Evolutionary conservation across 2,797 vertebrate species (phyloP).

Genomic region (Sorex maritimensis): DNA sequence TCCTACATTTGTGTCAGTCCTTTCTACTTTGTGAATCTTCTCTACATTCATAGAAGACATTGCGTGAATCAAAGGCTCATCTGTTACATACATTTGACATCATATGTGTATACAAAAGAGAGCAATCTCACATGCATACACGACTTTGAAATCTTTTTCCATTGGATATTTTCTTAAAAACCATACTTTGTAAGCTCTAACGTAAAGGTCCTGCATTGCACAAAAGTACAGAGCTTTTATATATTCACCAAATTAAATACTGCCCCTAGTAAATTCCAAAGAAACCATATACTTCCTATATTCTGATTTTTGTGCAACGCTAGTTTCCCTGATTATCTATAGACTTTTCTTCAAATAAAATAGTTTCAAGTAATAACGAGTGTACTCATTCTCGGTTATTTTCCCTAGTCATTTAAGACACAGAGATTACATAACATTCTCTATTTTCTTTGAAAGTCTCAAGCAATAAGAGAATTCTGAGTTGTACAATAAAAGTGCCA

Average conservation of each 20-base stretch:
- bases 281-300: background rate
- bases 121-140: background rate
- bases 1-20: conserved; percentile 77
- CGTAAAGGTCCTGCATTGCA: conserved; percentile 7
- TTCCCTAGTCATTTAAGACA: conserved; percentile 18
- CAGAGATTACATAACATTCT: conserved; percentile 3
- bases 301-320: no score
- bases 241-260: background rate
- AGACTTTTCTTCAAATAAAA: conserved; percentile 48
- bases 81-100: conserved; percentile 25
- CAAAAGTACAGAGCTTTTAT: background rate
- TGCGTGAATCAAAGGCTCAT: conserved; percentile 25
- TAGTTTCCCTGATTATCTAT: background rate
- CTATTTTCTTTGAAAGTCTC: conserved; percentile 54
- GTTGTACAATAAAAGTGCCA: background rate
- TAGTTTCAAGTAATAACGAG: background rate
- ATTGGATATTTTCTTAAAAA: conserved; percentile 63
- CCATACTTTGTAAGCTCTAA: conserved; percentile 43
- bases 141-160: conserved; percentile 51
- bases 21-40: conserved; percentile 74
- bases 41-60: conserved; percentile 70
- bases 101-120: background rate
- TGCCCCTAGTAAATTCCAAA: conserved; percentile 52
- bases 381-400: background rate
- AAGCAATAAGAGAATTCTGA: background rate